Evolutionary conservation across 2,797 vertebrate species (phyloP).

Genomic region (Sternotherus odoratus): DNA sequence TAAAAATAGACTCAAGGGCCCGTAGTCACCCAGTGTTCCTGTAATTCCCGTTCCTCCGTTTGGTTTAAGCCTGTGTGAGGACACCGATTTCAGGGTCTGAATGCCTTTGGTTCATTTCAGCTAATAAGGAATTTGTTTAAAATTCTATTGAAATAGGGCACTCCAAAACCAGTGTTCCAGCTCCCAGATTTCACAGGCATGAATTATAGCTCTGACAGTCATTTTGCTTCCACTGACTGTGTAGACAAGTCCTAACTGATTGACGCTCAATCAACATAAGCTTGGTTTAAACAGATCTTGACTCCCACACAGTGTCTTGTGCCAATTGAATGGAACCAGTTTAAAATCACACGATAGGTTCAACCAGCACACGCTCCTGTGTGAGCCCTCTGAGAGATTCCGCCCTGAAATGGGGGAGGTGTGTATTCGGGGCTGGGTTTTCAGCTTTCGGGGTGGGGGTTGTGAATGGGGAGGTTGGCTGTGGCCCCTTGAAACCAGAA

Average conservation of each 20-base stretch:
- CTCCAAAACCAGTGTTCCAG: not conserved
- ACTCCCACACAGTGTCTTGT: not conserved
- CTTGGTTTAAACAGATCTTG: not conserved
- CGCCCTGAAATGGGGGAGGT: not conserved
- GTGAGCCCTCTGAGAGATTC: not conserved
- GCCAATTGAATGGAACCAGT: not conserved
- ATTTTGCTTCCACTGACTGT: not conserved
- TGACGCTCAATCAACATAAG: not conserved
- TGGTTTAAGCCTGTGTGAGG: conserved; percentile 52
- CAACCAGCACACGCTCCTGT: too few species aligned
- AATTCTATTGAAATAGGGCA: not conserved
- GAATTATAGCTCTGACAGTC: not conserved
- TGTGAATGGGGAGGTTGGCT: not conserved
- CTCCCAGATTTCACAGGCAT: not conserved
- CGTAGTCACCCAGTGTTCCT: not conserved
- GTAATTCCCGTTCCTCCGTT: conserved; percentile 61
- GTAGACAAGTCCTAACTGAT: not conserved
- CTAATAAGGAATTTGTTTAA: not conserved
- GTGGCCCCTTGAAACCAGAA: not conserved
- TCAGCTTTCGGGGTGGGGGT: too few species aligned
- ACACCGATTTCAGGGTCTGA: not conserved
- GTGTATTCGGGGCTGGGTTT: not conserved
- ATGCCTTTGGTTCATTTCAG: conserved; percentile 21
- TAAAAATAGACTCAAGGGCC: not conserved
- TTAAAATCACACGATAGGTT: not conserved